Evolutionary conservation across 2,888 invertebrate species (phyloP).

Genomic region (Caenorhabditis macrosperma): DNA sequence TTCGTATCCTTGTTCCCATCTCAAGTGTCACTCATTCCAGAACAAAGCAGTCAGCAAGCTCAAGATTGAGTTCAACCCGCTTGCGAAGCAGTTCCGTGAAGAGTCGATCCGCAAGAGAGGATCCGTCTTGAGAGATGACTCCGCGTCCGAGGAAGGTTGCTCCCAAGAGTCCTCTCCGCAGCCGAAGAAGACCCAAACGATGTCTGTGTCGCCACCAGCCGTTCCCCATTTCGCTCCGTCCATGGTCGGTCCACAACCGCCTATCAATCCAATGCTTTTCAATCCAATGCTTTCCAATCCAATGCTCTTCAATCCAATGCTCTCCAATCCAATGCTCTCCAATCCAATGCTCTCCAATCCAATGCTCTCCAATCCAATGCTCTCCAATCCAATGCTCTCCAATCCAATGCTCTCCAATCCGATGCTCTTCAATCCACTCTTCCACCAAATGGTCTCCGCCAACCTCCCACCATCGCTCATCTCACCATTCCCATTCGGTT

Average conservation of each 20-base stretch:
- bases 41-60: slow-evolving; percentile 82
- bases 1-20: slow-evolving; percentile 3
- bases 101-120: slow-evolving; percentile 64
- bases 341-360: no score
- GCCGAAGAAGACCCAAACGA: slow-evolving; percentile 16
- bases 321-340: no score
- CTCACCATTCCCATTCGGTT: slow-evolving; percentile 24
- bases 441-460: slow-evolving; percentile 9
- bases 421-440: slow-evolving; percentile 8
- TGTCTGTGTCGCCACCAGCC: slow-evolving; percentile 23
- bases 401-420: no score
- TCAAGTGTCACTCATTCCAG: slow-evolving; percentile 22
- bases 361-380: no score
- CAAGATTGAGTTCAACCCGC: slow-evolving; percentile 97
- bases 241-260: background rate
- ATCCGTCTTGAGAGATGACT: slow-evolving; percentile 26
- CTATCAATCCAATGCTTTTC: slow-evolving; percentile 18
- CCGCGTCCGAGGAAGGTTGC: slow-evolving; percentile 22
- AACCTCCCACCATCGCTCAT: no score
- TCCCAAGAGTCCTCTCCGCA: slow-evolving; percentile 47
- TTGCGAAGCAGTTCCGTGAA: slow-evolving; percentile 97
- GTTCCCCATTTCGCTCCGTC: slow-evolving; percentile 8
- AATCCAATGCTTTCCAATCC: no score
- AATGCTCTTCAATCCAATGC: slow-evolving; percentile 11
- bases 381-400: no score